These are phyloP conservation scores for Thelaira solivaga DNA, from an alignment of 2,888 invertebrate species.

Conservation along the genomic window DNA sequence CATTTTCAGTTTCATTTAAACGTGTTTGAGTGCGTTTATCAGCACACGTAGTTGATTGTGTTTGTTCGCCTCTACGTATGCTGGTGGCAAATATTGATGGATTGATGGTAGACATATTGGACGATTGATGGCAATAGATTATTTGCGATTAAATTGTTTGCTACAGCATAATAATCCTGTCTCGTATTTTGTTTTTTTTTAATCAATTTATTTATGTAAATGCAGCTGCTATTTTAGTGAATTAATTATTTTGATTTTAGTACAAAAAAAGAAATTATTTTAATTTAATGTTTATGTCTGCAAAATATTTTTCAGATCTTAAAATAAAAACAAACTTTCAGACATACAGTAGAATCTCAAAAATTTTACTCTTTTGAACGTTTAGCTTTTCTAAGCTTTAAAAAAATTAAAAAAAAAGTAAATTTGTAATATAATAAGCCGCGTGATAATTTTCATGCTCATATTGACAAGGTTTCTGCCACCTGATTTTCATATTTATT, in stretches of 20 bases:
- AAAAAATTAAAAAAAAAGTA: too few relatives aligned
- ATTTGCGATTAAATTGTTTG: conserved; percentile 62
- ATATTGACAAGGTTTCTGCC: too few relatives aligned
- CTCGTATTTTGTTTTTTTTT: conserved; percentile 48
- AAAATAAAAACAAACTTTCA: too few relatives aligned
- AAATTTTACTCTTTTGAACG: too few relatives aligned
- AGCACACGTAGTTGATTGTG: background rate
- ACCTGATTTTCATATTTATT: too few relatives aligned
- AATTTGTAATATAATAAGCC: too few relatives aligned
- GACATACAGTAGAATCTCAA: too few relatives aligned
- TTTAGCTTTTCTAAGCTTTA: too few relatives aligned
- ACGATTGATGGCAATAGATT: conserved; percentile 66
- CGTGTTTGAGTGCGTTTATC: background rate
- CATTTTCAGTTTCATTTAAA: background rate
- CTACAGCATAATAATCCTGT: conserved; percentile 52
- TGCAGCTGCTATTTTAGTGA: conserved; percentile 29
- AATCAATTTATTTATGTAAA: conserved; percentile 56
- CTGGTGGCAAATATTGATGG: conserved; percentile 68
- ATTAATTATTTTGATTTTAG: conserved; percentile 42
- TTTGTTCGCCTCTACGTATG: background rate
- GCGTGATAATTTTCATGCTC: too few relatives aligned
- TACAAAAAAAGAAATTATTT: too few relatives aligned
- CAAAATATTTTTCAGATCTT: too few relatives aligned
- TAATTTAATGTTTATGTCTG: too few relatives aligned
- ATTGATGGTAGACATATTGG: conserved; percentile 72